phyloP scores from a whole-genome alignment of 2,113 vertebrate species.

The Canis aureus region DNA sequence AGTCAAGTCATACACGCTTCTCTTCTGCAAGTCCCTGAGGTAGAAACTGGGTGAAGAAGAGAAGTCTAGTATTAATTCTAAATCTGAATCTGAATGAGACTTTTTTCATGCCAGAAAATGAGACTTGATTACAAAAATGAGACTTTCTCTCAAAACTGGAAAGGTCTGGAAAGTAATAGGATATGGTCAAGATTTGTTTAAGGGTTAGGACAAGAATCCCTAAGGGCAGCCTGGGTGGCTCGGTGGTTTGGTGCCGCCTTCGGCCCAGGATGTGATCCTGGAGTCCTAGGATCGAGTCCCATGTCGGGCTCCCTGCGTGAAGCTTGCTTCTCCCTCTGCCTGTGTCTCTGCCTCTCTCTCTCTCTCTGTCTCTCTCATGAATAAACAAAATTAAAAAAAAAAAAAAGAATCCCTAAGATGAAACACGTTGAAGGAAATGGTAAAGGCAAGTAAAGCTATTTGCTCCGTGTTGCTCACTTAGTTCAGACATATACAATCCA shows the following conservation, averaged over 20 bases:
- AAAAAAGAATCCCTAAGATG: no score
- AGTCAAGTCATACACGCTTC: fast-evolving
- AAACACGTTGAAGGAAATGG: fast-evolving
- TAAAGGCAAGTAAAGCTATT: not conserved
- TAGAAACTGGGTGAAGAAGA: not conserved
- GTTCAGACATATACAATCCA: fast-evolving
- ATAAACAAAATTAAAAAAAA: no score
- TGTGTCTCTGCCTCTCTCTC: no score
- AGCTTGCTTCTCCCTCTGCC: no score
- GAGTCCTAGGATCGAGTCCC: no score
- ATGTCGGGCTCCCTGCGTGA: no score
- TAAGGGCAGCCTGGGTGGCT: no score
- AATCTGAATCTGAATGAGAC: fast-evolving
- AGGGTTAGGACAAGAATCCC: no score
- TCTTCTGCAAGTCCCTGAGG: fast-evolving
- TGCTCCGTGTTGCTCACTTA: not conserved
- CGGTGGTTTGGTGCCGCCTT: no score
- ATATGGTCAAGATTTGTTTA: not conserved
- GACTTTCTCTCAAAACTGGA: not conserved
- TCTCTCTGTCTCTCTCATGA: no score
- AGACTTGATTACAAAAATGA: not conserved
- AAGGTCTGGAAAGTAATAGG: not conserved
- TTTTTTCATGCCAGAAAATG: not conserved
- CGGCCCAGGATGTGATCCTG: no score
- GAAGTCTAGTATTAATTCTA: fast-evolving